phyloP scores from a whole-genome alignment of 2,113 vertebrate species.

The Geothlypis trichas region DNA sequence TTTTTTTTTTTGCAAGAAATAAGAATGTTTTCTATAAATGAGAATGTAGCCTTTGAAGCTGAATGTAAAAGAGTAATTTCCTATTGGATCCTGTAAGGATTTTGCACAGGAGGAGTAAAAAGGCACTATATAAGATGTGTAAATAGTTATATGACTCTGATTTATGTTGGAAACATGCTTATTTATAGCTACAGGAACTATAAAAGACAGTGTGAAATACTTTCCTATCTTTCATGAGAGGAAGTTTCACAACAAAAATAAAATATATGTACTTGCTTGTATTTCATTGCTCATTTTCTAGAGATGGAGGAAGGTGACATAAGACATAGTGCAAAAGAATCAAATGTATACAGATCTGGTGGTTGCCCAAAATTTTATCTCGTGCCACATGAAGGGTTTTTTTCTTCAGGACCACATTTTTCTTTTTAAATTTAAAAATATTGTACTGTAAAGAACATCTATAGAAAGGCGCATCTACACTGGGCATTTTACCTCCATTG shows the following conservation, averaged over 20 bases:
- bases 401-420: background rate
- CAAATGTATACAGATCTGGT: background rate
- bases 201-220: background rate
- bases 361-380: background rate
- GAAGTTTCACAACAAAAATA: background rate
- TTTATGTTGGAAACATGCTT: background rate
- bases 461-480: fast-evolving
- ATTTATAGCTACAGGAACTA: background rate
- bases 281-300: background rate
- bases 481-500: background rate
- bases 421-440: background rate
- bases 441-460: background rate
- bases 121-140: background rate
- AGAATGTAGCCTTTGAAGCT: background rate
- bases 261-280: background rate
- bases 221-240: background rate
- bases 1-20: background rate
- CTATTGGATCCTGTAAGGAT: background rate
- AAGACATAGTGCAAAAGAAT: background rate
- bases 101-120: background rate
- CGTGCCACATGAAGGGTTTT: background rate
- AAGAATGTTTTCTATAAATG: background rate
- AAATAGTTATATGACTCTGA: background rate
- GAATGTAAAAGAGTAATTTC: background rate
- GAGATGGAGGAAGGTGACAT: background rate